Base-by-base conservation (phyloP, 2,888 invertebrate genomes). In the Lomographa bimaculata region DNA sequence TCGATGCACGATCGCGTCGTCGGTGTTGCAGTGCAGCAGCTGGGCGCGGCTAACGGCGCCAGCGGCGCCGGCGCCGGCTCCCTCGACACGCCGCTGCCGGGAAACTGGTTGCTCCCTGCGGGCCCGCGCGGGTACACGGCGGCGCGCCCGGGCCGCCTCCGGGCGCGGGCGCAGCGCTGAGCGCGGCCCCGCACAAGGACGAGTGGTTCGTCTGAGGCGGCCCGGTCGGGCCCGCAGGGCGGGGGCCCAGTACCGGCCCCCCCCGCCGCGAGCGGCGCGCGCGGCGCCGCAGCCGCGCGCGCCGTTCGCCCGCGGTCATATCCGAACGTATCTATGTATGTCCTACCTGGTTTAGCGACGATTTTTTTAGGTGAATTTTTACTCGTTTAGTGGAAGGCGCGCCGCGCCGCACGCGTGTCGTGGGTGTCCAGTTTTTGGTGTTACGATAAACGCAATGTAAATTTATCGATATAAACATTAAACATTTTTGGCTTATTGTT, bases 71-170 rank as follows among this genome's bases (percentile, higher is more conserved):
- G 58, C 54, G 71, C 90, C 81, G 66, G 78, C 85, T 78, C 86
- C 72, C 86, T 72, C 65, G 62, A 64, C 69, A 90, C 89, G 57
- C 71, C 77, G 70, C 86, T 90, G 89, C 94, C 95, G 96, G 96
- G 96, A 96, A 96, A 96, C 96, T 96, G 94, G 96, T 93, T 92
- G 94, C 95, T 93, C 96, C 96, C 96, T 96, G 96, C 94, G 96
- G 96, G 95, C 86, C 86, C 86, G 91, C 90, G 91, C 92, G 92
- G 91, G 91, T 91, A 86, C 86, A 75, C 64, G 86, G 91, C 90
- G 91, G 91, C 91, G 91, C 91, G 91, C 90, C 94, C 95, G 96
- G 96, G 95, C 96, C 96, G 95, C 95, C 96, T 94, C 94, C 93
- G 94, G 93, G 94, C 93, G 95, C 95, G 95, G 94, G 96, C 93